phyloP scores from a whole-genome alignment of 2,888 invertebrate genomes.

The Microctonus brassicae region DNA sequence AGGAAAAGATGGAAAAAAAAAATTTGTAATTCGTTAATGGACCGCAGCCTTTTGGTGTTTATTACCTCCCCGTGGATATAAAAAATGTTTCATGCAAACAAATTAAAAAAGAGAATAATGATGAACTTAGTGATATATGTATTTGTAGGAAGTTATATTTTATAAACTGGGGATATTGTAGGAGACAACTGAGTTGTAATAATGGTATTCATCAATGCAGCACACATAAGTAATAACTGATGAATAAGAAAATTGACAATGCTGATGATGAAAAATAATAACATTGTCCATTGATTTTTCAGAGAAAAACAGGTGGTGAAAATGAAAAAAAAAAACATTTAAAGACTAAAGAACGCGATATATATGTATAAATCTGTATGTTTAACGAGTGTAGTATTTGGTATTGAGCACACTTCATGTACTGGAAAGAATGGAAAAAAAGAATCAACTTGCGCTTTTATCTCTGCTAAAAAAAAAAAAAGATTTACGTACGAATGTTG shows the following conservation, averaged over 20 bases:
- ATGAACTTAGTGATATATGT: conserved; percentile 15
- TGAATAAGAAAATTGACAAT: conserved; percentile 1
- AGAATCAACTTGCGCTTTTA: conserved; percentile 57
- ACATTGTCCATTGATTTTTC: conserved; percentile 14
- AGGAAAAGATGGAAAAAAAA: conserved; percentile 29
- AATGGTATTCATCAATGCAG: neutral
- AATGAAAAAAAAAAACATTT: conserved; percentile 22
- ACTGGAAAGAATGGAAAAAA: neutral
- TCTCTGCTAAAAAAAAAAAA: conserved; percentile 56
- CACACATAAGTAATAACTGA: conserved; percentile 3
- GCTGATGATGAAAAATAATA: conserved; percentile 2
- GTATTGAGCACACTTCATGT: conserved; percentile 18
- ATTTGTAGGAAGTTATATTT: conserved; percentile 36
- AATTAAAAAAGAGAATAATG: neutral
- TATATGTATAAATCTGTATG: no score
- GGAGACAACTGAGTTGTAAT: neutral
- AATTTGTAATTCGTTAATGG: conserved; percentile 55
- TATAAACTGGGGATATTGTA: conserved; percentile 28
- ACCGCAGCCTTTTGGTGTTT: conserved; percentile 52
- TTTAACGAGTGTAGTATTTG: conserved; percentile 33
- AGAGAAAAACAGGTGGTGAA: neutral
- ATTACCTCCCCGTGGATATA: conserved; percentile 27
- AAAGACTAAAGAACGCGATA: conserved; percentile 35
- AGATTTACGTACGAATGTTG: conserved; percentile 66
- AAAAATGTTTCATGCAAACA: conserved; percentile 1